A percentile compares a stretch with the other conserved stretches of the same genome.
Conservation (phyloP, 2,888 invertebrate genomes). For the Ectemnius lituratus region DNA sequence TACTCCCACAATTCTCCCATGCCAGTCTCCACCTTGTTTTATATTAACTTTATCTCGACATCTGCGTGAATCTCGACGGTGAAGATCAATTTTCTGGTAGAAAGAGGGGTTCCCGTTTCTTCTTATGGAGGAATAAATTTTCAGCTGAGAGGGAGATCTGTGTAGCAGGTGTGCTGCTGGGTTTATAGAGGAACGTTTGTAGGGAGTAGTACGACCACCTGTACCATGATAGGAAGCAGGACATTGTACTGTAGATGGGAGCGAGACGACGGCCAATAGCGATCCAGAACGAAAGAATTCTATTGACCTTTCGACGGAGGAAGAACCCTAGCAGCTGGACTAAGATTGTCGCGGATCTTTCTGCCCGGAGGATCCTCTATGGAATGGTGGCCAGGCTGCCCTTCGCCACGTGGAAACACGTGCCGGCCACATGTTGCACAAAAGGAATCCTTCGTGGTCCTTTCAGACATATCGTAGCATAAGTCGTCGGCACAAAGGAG, state of each 20-base stretch:
- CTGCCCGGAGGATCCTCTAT: slow-evolving; percentile 58
- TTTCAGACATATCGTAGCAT: slow-evolving; percentile 59
- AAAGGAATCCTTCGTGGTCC: slow-evolving; percentile 71
- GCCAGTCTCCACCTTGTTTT: background rate
- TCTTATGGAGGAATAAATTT: too few relatives aligned
- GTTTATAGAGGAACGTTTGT: background rate
- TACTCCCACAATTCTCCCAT: slow-evolving; percentile 29
- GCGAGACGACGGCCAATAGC: background rate
- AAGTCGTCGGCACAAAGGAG: slow-evolving; percentile 60
- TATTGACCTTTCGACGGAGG: slow-evolving; percentile 57
- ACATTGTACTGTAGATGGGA: background rate
- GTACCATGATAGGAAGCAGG: slow-evolving; percentile 4
- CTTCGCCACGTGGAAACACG: slow-evolving; percentile 71
- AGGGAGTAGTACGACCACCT: background rate
- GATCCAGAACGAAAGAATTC: slow-evolving; percentile 34
- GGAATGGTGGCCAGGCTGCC: slow-evolving; percentile 59
- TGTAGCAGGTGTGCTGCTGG: too few relatives aligned
- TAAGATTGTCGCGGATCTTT: slow-evolving; percentile 48
- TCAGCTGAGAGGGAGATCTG: too few relatives aligned
- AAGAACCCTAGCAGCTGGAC: slow-evolving; percentile 62
- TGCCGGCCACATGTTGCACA: slow-evolving; percentile 77
- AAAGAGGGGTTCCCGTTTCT: too few relatives aligned
- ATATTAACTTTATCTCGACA: too few relatives aligned
- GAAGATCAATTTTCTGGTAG: too few relatives aligned
- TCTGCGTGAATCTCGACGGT: too few relatives aligned